Conservation (phyloP, 2,888 invertebrate genomes). For the Lithophane leautieri region DNA sequence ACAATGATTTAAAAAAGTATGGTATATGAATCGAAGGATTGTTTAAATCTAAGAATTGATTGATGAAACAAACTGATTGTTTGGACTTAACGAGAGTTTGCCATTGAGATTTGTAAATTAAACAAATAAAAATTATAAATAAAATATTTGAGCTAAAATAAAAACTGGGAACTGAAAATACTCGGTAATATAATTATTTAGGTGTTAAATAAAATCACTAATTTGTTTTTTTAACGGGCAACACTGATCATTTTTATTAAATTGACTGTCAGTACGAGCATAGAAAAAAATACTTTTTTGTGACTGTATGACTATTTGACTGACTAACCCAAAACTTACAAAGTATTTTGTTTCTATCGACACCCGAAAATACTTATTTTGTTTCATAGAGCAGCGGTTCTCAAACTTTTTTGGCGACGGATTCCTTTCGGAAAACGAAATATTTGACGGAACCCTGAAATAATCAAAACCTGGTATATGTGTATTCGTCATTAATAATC, state of each 20-base stretch:
- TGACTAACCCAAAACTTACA: neutral
- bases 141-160: neutral
- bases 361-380: neutral
- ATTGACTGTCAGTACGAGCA: neutral
- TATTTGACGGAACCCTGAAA: no score
- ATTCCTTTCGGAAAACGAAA: no score
- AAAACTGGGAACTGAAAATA: neutral
- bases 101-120: neutral
- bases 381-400: neutral
- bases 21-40: neutral
- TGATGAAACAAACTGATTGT: no score
- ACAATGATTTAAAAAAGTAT: no score
- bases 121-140: no score
- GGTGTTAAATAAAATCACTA: neutral
- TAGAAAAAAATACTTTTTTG: neutral
- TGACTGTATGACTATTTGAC: neutral
- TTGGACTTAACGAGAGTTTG: neutral
- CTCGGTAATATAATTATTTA: neutral
- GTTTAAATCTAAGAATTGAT: no score
- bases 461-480: no score
- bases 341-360: neutral
- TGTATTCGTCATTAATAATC: no score
- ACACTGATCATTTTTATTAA: neutral
- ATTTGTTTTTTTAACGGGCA: neutral
- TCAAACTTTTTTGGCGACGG: no score